A percentile compares a stretch with the other conserved stretches of the same genome.
Evolutionary conservation across 2,113 vertebrate genomes (phyloP).

Genomic region (Eulemur macaco): DNA sequence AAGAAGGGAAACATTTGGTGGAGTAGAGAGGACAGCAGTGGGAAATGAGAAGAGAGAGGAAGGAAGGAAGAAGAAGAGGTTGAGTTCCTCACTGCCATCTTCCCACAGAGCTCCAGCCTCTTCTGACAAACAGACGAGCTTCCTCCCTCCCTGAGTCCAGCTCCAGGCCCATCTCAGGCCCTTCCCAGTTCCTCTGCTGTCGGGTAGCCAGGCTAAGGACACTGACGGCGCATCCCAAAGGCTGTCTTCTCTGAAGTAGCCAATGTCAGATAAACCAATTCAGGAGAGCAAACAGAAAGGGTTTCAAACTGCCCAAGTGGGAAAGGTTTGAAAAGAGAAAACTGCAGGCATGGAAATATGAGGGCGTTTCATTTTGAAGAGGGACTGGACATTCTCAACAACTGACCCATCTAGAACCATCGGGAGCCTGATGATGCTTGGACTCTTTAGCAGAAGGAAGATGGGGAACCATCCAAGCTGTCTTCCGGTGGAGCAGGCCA

Average conservation of each 20-base stretch:
- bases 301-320: not conserved
- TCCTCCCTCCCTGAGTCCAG: not conserved
- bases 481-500: not conserved
- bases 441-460: not conserved
- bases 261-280: not conserved
- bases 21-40: not conserved
- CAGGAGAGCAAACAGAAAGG: not conserved
- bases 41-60: not conserved
- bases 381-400: not conserved
- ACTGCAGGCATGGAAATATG: not conserved
- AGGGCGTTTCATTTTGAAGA: not conserved
- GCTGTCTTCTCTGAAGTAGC: not conserved
- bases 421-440: not conserved
- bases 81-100: not conserved
- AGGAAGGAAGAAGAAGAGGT: not conserved
- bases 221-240: not conserved
- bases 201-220: not conserved
- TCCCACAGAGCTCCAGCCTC: not conserved
- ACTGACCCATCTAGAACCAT: not conserved
- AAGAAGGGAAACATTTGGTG: not conserved
- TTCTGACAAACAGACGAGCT: not conserved
- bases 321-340: not conserved
- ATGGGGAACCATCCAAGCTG: not conserved
- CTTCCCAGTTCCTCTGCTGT: not conserved
- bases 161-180: not conserved